These are phyloP conservation scores for Palythoa grandiflora DNA, from an alignment of 92 coral and sea anemone species.

Conservation along the genomic window DNA sequence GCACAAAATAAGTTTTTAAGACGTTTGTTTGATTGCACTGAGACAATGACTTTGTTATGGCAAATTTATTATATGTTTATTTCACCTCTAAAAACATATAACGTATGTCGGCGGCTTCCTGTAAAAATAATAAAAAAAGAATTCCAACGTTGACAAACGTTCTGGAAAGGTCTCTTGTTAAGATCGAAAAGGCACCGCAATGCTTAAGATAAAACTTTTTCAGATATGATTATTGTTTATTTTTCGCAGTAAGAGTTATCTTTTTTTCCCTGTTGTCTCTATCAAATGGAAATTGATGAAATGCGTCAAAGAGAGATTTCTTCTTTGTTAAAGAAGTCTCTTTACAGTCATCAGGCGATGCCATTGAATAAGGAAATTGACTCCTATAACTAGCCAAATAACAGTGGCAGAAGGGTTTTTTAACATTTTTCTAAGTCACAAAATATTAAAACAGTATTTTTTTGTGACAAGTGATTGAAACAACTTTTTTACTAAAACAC, in stretches of 20 bases:
- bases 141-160: background rate
- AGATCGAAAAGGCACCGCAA: constrained; percentile 2
- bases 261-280: background rate
- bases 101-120: background rate
- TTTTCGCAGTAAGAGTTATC: background rate
- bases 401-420: background rate
- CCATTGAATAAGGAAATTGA: background rate
- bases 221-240: background rate
- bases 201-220: background rate
- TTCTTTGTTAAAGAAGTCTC: background rate
- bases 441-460: no score
- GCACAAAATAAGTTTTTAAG: background rate
- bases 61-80: background rate
- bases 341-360: background rate
- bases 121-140: background rate
- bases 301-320: background rate
- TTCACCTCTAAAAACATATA: background rate
- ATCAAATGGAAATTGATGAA: background rate
- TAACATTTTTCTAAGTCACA: no score
- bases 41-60: background rate
- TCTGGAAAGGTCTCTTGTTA: background rate
- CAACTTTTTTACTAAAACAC: no score
- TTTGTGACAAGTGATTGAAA: no score
- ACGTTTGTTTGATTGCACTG: background rate
- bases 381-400: background rate